These are phyloP conservation scores for Etheostoma perlongum DNA, from an alignment of 2,797 vertebrate genomes.

Conservation along the genomic window DNA sequence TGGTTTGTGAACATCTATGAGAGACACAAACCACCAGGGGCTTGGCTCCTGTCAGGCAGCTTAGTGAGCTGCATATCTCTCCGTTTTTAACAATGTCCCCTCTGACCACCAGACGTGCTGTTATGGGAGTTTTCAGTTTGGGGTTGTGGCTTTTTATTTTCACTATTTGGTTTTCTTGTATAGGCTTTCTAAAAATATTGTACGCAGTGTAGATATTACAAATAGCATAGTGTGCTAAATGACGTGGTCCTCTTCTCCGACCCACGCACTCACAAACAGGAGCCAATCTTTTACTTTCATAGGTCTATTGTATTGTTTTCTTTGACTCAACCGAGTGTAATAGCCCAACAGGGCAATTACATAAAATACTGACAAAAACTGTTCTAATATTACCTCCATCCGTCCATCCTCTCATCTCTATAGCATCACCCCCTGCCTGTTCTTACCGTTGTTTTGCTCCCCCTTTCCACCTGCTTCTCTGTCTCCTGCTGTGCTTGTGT, in stretches of 20 bases:
- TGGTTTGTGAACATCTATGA: constrained; percentile 65
- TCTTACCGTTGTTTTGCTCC: constrained; percentile 66
- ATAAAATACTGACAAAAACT: constrained; percentile 56
- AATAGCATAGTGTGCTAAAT: constrained; percentile 33
- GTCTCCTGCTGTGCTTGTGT: constrained; percentile 65
- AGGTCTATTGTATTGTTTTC: constrained; percentile 25
- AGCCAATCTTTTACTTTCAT: constrained; percentile 29
- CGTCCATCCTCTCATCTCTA: constrained; percentile 58
- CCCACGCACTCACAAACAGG: constrained; percentile 1
- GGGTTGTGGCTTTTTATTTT: constrained; percentile 69
- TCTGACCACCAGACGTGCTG: constrained; percentile 67
- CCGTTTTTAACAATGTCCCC: constrained; percentile 77
- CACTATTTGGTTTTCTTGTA: constrained; percentile 45
- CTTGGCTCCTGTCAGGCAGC: constrained; percentile 76
- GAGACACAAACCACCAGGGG: constrained; percentile 63
- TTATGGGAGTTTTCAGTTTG: constrained; percentile 54
- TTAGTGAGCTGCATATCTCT: constrained; percentile 74
- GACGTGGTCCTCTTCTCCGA: constrained; percentile 18
- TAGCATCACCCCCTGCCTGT: constrained; percentile 48
- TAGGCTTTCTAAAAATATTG: constrained; percentile 19
- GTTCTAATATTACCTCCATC: constrained; percentile 53
- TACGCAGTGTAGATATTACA: constrained; percentile 32
- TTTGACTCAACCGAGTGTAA: constrained; percentile 50
- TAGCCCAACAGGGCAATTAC: constrained; percentile 61
- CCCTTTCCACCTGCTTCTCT: constrained; percentile 64